These are phyloP conservation scores for Percina caprodes DNA, from an alignment of 2,113 vertebrate species.

Conservation along the genomic window DNA sequence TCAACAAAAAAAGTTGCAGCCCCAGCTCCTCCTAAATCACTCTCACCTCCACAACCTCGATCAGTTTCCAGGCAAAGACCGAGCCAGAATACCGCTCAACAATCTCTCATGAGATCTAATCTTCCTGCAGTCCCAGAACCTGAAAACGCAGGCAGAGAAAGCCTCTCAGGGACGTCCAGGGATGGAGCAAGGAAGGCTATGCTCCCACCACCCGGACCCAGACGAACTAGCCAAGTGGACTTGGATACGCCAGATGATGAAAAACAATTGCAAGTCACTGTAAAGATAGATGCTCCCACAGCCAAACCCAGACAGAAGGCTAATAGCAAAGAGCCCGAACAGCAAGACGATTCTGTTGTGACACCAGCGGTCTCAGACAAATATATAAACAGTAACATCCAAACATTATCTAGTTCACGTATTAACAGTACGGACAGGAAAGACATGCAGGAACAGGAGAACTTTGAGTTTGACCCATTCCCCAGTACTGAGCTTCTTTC, in stretches of 20 bases:
- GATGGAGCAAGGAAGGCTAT: conserved; percentile 36
- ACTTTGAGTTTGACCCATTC: conserved; percentile 62
- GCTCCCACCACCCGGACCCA: conserved; percentile 35
- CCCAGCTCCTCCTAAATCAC: conserved; percentile 65
- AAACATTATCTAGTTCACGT: conserved; percentile 16
- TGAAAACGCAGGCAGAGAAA: conserved; percentile 27
- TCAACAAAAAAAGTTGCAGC: conserved; percentile 58
- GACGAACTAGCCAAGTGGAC: conserved; percentile 35
- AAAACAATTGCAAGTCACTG: conserved; percentile 10
- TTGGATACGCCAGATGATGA: conserved; percentile 27
- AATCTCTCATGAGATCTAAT: conserved; percentile 37
- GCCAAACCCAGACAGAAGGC: conserved; percentile 77
- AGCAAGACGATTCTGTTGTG: conserved; percentile 42
- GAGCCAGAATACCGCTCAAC: conserved; percentile 20
- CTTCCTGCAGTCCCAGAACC: conserved; percentile 18
- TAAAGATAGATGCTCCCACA: conserved; percentile 59
- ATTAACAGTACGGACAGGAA: conserved; percentile 38
- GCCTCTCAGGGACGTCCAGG: background rate
- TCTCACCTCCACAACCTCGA: conserved; percentile 7
- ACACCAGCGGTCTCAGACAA: background rate
- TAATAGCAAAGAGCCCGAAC: conserved; percentile 42
- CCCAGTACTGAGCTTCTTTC: conserved; percentile 46
- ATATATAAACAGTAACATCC: conserved; percentile 4
- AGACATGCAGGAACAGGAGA: background rate
- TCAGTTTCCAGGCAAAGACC: conserved; percentile 39